Evolutionary conservation across 2,113 vertebrate species (phyloP), one percentile per base, ranked within the genome.

Genomic region (Anser brachyrhynchus): DNA sequence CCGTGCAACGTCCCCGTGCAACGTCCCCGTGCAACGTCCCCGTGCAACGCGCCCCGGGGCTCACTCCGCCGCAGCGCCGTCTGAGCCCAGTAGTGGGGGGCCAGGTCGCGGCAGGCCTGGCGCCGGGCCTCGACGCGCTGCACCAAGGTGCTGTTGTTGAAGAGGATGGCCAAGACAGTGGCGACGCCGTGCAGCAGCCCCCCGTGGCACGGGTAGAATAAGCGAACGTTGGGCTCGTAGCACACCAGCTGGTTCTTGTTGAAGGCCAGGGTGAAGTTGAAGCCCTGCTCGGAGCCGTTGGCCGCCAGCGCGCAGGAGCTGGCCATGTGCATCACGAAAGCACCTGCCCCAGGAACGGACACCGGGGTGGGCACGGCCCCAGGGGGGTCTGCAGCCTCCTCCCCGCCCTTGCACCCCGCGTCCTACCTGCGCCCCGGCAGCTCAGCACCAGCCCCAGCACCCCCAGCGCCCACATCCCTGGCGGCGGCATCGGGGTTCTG

Each of bases 221-320:
- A 1, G 11, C 0, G 3, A 11, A 1, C 0, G 2, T 39, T 1
- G 10, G 58, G 43, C 37, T 94, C 59, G 89, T 95, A 98, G 85
- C 96, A 97, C 44, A 95, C 46, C 74, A 98, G 69, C 23, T 92
- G 70, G 37, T 89, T 80, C 84, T 97, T 97, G 94, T 98, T 97
- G 96, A 97, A 97, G 88, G 94, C 41, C 6, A 97, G 0, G 1
- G 46, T 25, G 89, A 97, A 93, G 33, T 49, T 54, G n/a, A 89
- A 74, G 22, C 6, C 26, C 6, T 51, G 26, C n/a, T 59, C 31
- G 3, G 9, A 65, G 25, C 97, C 93, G 8, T 87, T 23, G 28
- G 94, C 93, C 6, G 96, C 93, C 93, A 97, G 31, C 5, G 84
- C 2, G 78, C 97, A 97, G 26, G 65, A 65, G 23, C 61, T 95